A percentile compares a stretch with the other conserved stretches of the same genome.
Conservation (phyloP, 2,888 invertebrate genomes). For the Drosophila pseudotalamancana region DNA sequence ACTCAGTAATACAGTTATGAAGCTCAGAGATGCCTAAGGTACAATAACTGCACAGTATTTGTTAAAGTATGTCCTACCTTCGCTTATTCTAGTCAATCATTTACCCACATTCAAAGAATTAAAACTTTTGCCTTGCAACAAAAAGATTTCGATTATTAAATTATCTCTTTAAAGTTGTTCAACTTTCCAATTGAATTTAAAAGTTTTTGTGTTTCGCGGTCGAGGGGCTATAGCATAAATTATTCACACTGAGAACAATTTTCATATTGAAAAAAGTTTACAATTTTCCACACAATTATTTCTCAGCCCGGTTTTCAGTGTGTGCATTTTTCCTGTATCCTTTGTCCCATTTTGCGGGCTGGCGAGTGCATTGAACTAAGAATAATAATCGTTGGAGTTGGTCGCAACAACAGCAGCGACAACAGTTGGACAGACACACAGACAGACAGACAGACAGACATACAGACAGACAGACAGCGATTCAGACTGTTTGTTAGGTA, state of each 20-base stretch:
- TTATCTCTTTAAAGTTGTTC: neutral
- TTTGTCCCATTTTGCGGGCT: conserved; percentile 64
- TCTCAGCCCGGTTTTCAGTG: conserved; percentile 5
- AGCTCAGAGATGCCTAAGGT: too few species aligned
- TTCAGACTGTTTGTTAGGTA: conserved; percentile 18
- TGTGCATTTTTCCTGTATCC: conserved; percentile 24
- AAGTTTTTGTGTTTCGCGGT: neutral
- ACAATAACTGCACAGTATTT: too few species aligned
- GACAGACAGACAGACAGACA: conserved; percentile 18
- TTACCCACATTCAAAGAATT: too few species aligned
- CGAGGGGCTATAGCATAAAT: neutral
- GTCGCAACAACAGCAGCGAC: conserved; percentile 18
- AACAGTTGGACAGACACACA: conserved; percentile 24
- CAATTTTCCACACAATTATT: conserved; percentile 6
- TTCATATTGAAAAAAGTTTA: neutral
- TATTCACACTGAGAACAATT: neutral
- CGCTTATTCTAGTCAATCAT: too few species aligned
- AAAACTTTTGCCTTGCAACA: too few species aligned
- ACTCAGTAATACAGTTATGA: too few species aligned
- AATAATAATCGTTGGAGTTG: conserved; percentile 55
- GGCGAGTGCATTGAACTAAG: conserved; percentile 73
- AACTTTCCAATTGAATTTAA: neutral
- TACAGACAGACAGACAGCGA: conserved; percentile 16
- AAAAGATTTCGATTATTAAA: too few species aligned
- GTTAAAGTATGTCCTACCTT: too few species aligned